Evolutionary conservation across 2,888 invertebrate genomes (phyloP).

Genomic region (Cantharis rufa): DNA sequence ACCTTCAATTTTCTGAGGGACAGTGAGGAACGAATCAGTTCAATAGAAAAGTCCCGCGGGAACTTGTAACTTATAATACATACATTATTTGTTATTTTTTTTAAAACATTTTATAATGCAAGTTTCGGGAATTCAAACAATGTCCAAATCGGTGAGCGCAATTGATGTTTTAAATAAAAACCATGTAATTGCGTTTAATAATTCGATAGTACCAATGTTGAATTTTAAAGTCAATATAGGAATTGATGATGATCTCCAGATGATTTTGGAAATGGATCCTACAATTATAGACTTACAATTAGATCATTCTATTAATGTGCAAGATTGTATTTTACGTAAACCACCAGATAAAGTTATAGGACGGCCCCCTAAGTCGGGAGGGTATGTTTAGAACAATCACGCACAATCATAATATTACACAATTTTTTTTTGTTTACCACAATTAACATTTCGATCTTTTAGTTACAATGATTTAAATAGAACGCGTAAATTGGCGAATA

Average conservation of each 20-base stretch:
- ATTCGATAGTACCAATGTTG: conserved; percentile 14
- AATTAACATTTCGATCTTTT: background rate
- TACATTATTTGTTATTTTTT: background rate
- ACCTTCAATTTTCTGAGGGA: conserved; percentile 37
- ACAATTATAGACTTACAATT: conserved; percentile 60
- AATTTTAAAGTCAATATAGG: conserved; percentile 57
- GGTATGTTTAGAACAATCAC: conserved; percentile 29
- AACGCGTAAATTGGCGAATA: background rate
- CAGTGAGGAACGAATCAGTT: conserved; percentile 27
- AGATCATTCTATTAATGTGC: conserved; percentile 9
- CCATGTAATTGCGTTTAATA: background rate
- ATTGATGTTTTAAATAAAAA: conserved; percentile 7
- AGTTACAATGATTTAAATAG: background rate
- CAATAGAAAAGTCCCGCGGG: conserved; percentile 23
- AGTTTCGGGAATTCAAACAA: conserved; percentile 26
- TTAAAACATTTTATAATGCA: conserved; percentile 6
- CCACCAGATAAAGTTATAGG: conserved; percentile 29
- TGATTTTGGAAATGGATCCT: conserved; percentile 66
- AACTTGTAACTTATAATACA: conserved; percentile 4
- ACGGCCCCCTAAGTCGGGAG: conserved; percentile 35
- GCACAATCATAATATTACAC: background rate
- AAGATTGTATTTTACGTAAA: conserved; percentile 23
- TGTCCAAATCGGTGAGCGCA: conserved; percentile 16
- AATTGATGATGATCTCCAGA: conserved; percentile 64
- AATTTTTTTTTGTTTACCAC: background rate